Percentiles rank a stretch among this genome's conserved stretches.
Evolutionary conservation across 2,113 vertebrate genomes (phyloP).

Genomic region (Jaculus jaculus): DNA sequence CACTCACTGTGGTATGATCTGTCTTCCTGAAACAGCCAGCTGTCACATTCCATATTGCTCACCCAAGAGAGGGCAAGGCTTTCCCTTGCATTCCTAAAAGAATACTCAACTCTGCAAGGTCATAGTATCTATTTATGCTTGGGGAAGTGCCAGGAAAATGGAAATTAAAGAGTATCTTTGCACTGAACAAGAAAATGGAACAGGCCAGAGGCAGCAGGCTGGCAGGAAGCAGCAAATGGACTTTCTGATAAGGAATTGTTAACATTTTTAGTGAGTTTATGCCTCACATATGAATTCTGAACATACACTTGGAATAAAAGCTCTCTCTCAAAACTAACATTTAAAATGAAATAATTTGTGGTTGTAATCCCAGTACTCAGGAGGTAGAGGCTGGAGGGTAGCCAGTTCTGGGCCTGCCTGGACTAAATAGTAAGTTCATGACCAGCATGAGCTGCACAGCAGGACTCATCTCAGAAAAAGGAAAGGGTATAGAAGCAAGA

Average conservation of each 20-base stretch:
- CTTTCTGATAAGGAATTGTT: background rate
- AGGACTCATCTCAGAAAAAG: too few species aligned
- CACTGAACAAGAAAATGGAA: background rate
- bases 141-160: background rate
- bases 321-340: background rate
- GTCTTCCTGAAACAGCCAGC: constrained; percentile 30
- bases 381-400: background rate
- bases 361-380: background rate
- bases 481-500: background rate
- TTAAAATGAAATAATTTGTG: background rate
- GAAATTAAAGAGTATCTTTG: background rate
- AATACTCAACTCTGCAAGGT: background rate
- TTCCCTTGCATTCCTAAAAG: constrained; percentile 49
- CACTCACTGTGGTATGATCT: background rate
- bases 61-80: background rate
- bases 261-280: background rate
- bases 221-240: background rate
- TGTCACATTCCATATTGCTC: constrained; percentile 48
- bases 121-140: background rate
- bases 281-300: background rate
- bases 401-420: background rate
- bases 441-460: background rate
- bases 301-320: background rate
- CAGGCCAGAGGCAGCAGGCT: background rate
- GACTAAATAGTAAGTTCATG: too few species aligned